Conservation (phyloP, 2,113 vertebrate species). For the Fregetta grallaria region DNA sequence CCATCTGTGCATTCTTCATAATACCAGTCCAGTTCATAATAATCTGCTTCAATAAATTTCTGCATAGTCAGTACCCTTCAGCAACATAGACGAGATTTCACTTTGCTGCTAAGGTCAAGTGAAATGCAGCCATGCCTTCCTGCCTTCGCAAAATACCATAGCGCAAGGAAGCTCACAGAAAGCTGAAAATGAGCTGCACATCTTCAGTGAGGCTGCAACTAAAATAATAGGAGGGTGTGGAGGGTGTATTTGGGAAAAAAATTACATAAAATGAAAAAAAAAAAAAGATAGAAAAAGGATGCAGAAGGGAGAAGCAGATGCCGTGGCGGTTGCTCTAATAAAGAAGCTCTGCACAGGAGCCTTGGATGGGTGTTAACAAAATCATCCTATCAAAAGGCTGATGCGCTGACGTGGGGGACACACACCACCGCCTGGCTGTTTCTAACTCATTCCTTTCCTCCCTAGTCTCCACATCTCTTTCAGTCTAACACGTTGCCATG, state of each 20-base stretch:
- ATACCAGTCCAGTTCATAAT: constrained; percentile 98
- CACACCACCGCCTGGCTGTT: constrained; percentile 71
- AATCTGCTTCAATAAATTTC: constrained; percentile 97
- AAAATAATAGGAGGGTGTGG: background rate
- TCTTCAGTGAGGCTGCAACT: constrained; percentile 39
- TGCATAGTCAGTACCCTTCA: constrained; percentile 89
- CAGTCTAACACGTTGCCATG: constrained; percentile 84
- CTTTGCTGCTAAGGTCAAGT: constrained; percentile 74
- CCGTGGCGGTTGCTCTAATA: constrained; percentile 57
- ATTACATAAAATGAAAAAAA: background rate
- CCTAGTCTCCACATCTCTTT: constrained; percentile 70
- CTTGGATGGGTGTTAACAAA: constrained; percentile 71
- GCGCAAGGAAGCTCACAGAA: background rate
- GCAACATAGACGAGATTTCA: constrained; percentile 53
- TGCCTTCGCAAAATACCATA: constrained; percentile 46
- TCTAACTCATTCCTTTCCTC: constrained; percentile 65
- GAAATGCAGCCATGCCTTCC: constrained; percentile 73
- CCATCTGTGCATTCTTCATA: constrained; percentile 98
- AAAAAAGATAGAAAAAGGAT: background rate
- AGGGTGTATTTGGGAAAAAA: background rate
- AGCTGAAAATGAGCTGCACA: constrained; percentile 53
- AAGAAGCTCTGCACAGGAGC: constrained; percentile 60
- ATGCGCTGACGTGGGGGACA: constrained; percentile 68
- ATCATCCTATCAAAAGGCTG: constrained; percentile 78
- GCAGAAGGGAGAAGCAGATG: constrained; percentile 47